These are phyloP conservation scores for Mustela nigripes DNA, from an alignment of 2,113 vertebrate genomes.

Conservation along the genomic window DNA sequence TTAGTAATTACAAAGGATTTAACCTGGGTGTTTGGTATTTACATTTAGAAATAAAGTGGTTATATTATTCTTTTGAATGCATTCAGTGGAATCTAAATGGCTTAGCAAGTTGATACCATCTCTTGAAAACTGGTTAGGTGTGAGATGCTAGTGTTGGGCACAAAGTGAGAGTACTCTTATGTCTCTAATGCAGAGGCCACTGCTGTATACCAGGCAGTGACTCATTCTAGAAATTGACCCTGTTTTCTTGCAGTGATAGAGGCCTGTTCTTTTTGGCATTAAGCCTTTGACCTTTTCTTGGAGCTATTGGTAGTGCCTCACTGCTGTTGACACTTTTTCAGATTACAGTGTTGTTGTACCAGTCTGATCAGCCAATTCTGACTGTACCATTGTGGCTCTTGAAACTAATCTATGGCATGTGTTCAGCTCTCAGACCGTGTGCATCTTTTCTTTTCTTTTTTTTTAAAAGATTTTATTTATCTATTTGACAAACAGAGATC, in stretches of 20 bases:
- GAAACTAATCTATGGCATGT: background rate
- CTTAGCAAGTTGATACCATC: background rate
- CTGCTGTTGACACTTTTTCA: background rate
- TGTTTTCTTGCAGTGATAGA: background rate
- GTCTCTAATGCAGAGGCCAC: background rate
- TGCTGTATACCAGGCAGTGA: background rate
- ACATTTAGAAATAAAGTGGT: constrained; percentile 29
- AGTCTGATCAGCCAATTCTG: background rate
- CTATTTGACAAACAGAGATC: too few relatives aligned
- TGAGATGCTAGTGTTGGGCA: background rate
- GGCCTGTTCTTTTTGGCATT: background rate
- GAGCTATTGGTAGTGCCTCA: background rate
- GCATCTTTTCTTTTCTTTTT: background rate
- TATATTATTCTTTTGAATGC: background rate
- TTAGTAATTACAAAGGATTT: background rate
- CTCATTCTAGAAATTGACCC: background rate
- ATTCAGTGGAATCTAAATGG: background rate
- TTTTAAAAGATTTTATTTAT: too few relatives aligned
- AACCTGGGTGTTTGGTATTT: background rate
- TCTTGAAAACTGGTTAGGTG: background rate
- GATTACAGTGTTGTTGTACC: background rate
- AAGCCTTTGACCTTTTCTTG: background rate
- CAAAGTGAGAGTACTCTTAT: background rate
- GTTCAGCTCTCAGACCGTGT: background rate
- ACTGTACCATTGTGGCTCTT: background rate